A percentile compares a stretch with the other conserved stretches of the same genome.
phyloP scores from a whole-genome alignment of 2,797 vertebrate genomes.

The Capromys pilorides region DNA sequence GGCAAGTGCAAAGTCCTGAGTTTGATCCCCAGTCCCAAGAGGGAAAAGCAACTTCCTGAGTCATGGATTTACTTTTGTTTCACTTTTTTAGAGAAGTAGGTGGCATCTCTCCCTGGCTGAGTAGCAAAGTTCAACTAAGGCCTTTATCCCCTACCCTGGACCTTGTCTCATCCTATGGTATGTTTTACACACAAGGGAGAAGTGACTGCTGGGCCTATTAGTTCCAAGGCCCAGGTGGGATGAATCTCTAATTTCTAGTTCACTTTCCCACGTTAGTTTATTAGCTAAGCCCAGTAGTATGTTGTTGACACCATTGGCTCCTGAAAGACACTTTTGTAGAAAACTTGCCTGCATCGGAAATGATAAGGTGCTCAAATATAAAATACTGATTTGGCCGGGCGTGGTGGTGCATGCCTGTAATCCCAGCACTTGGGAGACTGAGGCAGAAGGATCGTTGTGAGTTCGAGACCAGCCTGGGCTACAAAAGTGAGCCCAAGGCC shows the following conservation, averaged over 20 bases:
- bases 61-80: neutral
- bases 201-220: neutral
- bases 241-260: neutral
- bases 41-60: neutral
- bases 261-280: neutral
- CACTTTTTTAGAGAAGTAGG: neutral
- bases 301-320: neutral
- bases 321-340: neutral
- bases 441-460: too few species aligned
- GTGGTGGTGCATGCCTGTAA: too few species aligned
- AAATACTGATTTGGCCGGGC: slow-evolving; percentile 8
- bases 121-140: slow-evolving; percentile 1
- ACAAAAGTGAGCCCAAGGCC: too few species aligned
- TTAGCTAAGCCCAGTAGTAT: neutral
- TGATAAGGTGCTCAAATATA: slow-evolving; percentile 5
- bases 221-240: neutral
- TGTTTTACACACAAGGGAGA: neutral
- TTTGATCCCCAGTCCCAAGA: neutral
- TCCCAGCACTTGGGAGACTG: too few species aligned
- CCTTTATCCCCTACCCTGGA: neutral
- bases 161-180: neutral
- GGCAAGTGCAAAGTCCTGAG: too few species aligned
- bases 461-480: too few species aligned
- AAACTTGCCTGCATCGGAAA: slow-evolving; percentile 39
- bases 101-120: slow-evolving; percentile 23